Conservation (phyloP, 2,797 vertebrate genomes). For the Enteromius radiatus region DNA sequence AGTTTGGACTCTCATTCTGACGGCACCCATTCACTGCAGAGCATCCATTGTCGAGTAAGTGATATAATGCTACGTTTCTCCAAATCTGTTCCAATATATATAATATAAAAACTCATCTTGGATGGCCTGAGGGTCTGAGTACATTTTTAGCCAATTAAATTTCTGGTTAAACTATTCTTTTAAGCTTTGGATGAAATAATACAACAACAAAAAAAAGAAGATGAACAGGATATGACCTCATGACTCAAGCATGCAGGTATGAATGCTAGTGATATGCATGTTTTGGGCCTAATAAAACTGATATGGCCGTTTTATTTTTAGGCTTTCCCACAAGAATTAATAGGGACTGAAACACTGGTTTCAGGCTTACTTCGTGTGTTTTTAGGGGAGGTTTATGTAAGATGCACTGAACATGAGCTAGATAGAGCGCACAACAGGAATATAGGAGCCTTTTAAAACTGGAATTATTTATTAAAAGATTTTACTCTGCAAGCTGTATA, state of each 20-base stretch:
- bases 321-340: not conserved
- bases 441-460: not conserved
- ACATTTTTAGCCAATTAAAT: not conserved
- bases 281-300: not conserved
- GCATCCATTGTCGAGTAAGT: not conserved
- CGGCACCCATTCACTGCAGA: not conserved
- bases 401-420: not conserved
- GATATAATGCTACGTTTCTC: not conserved
- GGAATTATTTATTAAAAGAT: not conserved
- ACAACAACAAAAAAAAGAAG: not conserved
- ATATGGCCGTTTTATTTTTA: not conserved
- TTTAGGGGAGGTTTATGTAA: not conserved
- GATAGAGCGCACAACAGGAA: too few species aligned
- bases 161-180: not conserved
- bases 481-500: not conserved
- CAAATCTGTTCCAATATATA: too few species aligned
- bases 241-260: not conserved
- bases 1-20: not conserved
- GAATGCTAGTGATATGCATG: not conserved
- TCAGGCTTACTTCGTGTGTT: not conserved
- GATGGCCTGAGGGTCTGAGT: not conserved
- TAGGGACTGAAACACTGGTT: not conserved
- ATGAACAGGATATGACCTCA: not conserved
- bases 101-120: not conserved
- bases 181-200: not conserved